These are phyloP conservation scores for Heterodera carotae DNA, from an alignment of 1,140 invertebrate genomes.

Conservation along the genomic window DNA sequence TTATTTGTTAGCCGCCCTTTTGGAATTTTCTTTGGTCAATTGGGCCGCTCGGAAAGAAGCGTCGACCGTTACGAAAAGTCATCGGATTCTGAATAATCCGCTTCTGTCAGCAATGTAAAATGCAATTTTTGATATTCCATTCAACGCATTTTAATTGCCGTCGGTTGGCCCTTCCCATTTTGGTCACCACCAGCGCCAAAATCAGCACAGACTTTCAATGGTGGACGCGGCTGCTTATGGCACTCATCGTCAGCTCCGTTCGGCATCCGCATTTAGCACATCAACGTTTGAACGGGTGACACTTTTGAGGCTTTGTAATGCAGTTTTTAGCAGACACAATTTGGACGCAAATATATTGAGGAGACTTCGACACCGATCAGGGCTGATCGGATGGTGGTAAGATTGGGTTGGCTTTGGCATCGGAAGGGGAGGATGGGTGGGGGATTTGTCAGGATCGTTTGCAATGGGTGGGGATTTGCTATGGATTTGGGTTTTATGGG, in stretches of 20 bases:
- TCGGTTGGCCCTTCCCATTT: slow-evolving; percentile 22
- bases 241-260: slow-evolving; percentile 18
- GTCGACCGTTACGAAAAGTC: slow-evolving; percentile 71
- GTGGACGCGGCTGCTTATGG: background rate
- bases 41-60: slow-evolving; percentile 90
- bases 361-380: background rate
- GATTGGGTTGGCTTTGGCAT: too few species aligned
- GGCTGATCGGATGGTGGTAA: background rate
- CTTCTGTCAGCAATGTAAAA: slow-evolving; percentile 24
- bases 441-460: too few species aligned
- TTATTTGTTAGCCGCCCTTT: slow-evolving; percentile 84
- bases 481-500: too few species aligned
- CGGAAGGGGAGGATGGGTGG: too few species aligned
- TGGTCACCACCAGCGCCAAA: slow-evolving; percentile 3
- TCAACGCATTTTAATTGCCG: too few species aligned
- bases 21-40: slow-evolving; percentile 93
- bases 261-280: slow-evolving; percentile 19
- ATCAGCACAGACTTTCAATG: slow-evolving; percentile 10
- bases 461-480: too few species aligned
- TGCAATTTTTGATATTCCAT: too few species aligned
- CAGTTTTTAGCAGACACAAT: background rate
- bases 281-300: background rate
- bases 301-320: background rate
- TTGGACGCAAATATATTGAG: background rate
- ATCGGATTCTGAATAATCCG: slow-evolving; percentile 29